A percentile compares a stretch with the other conserved stretches of the same genome.
phyloP scores from a whole-genome alignment of 2,888 invertebrate genomes.

The Alcis repandata region DNA sequence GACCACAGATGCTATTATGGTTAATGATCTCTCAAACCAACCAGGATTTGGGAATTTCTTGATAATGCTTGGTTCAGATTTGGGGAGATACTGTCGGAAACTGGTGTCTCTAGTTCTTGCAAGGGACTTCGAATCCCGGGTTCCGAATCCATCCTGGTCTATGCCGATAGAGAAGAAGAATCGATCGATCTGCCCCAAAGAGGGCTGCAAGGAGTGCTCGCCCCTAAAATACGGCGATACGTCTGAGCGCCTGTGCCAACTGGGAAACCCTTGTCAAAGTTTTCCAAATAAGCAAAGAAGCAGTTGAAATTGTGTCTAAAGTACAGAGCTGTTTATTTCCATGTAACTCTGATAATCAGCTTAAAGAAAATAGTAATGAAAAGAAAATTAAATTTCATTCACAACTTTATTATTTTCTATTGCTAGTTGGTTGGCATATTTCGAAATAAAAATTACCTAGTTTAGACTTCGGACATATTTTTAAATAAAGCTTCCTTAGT shows the following conservation, averaged over 20 bases:
- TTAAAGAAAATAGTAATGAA: conserved; percentile 66
- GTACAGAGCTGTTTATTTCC: background rate
- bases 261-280: conserved; percentile 53
- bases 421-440: conserved; percentile 1
- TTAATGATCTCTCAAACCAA: conserved; percentile 36
- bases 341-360: conserved; percentile 54
- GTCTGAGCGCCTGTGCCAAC: conserved; percentile 42
- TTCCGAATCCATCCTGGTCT: conserved; percentile 75
- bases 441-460: too few relatives aligned
- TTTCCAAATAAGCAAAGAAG: conserved; percentile 54
- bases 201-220: conserved; percentile 63
- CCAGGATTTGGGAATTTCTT: conserved; percentile 37
- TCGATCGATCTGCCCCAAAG: conserved; percentile 60
- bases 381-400: conserved; percentile 50
- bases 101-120: conserved; percentile 45
- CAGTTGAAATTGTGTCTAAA: background rate
- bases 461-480: too few relatives aligned
- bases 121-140: conserved; percentile 70
- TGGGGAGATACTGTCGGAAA: conserved; percentile 26
- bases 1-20: conserved; percentile 27
- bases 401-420: background rate
- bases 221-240: conserved; percentile 52
- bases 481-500: too few relatives aligned
- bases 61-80: conserved; percentile 4
- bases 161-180: conserved; percentile 52